Evolutionary conservation across 2,113 vertebrate genomes (phyloP).

Genomic region (Puntigrus tetrazona): DNA sequence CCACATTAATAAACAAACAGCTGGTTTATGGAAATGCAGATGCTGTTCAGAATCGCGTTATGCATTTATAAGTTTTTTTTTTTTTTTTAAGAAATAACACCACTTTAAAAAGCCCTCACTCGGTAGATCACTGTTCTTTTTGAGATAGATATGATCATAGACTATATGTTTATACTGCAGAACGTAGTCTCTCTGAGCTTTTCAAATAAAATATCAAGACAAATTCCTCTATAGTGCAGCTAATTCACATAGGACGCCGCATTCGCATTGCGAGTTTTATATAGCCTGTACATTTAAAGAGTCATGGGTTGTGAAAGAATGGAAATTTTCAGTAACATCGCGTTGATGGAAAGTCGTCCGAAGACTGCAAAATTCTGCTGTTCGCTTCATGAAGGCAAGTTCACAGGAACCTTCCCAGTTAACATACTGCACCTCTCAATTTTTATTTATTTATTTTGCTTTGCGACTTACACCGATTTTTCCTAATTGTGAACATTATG

Average conservation of each 20-base stretch:
- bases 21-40: background rate
- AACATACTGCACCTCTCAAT: background rate
- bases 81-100: background rate
- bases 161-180: conserved; percentile 97
- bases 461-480: background rate
- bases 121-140: conserved; percentile 66
- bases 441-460: too few species aligned
- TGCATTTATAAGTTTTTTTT: background rate
- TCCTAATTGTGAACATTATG: background rate
- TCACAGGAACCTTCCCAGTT: background rate
- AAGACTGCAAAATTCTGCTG: background rate
- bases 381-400: conserved; percentile 23
- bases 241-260: conserved; percentile 65
- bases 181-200: conserved; percentile 92
- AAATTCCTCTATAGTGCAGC: conserved; percentile 80
- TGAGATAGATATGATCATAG: conserved; percentile 85
- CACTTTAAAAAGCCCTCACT: background rate
- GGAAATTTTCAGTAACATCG: background rate
- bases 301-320: background rate
- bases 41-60: background rate
- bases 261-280: conserved; percentile 68
- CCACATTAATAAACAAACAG: background rate
- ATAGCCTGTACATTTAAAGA: background rate
- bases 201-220: conserved; percentile 93
- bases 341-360: background rate